These are phyloP conservation scores for Buathra laborator DNA, from an alignment of 2,888 invertebrate genomes.

Conservation along the genomic window DNA sequence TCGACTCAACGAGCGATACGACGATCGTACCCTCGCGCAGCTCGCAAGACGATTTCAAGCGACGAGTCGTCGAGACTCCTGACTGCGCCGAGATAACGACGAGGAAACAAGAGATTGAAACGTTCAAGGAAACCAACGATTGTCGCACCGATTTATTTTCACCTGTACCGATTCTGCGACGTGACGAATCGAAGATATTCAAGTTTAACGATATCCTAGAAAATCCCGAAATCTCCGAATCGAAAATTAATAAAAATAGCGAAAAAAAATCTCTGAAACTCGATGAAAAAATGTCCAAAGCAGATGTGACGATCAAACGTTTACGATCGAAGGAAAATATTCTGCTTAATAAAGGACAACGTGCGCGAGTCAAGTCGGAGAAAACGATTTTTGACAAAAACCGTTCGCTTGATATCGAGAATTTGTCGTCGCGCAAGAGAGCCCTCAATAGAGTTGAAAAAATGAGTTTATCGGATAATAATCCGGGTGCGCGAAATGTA, in stretches of 20 bases:
- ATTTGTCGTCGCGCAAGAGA: slow-evolving; percentile 24
- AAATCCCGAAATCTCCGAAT: neutral
- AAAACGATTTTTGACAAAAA: slow-evolving; percentile 6
- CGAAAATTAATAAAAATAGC: neutral
- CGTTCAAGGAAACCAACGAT: slow-evolving; percentile 20
- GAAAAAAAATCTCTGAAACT: neutral
- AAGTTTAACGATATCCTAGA: neutral
- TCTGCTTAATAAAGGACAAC: neutral
- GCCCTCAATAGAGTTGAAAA: neutral
- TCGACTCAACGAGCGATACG: slow-evolving; percentile 57
- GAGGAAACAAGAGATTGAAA: slow-evolving; percentile 11
- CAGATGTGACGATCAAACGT: neutral
- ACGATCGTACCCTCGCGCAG: slow-evolving; percentile 47
- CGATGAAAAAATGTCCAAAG: neutral
- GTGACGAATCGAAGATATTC: neutral
- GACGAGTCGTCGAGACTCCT: slow-evolving; percentile 36
- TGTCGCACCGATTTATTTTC: neutral
- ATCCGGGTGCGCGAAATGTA: neutral
- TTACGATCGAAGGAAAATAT: neutral
- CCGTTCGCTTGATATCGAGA: neutral
- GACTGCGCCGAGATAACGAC: slow-evolving; percentile 32
- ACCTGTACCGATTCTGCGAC: neutral
- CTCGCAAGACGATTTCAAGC: slow-evolving; percentile 30
- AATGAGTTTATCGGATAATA: slow-evolving; percentile 17
- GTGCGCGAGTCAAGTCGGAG: neutral